Base-by-base conservation (phyloP, 1,140 invertebrate species). In the Acromyrmex heyeri region DNA sequence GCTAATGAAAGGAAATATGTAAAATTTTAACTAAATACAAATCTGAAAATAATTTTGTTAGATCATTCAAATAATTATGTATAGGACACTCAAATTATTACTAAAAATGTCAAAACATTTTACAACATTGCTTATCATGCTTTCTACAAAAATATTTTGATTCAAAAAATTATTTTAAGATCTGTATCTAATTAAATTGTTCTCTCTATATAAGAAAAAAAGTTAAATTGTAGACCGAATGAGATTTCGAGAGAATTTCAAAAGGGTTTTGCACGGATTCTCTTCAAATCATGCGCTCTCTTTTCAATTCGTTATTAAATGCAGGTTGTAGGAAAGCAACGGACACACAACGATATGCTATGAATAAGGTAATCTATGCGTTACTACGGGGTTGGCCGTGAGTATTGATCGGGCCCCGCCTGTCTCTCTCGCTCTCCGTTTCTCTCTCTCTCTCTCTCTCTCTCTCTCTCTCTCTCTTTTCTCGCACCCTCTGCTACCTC, bases 381-480 rank as follows among this genome's bases (percentile, higher is more conserved):
- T 93, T 93, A 93, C 92, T 90, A 89, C 83, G 88, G 90, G 90
- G 91, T 90, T 91, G 91, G 87, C 85, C 85, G 90, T 90, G 89
- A 86, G 88, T 94, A 94, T 93, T 94, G 93, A 94, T 94, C 93
- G 88, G 72, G 86, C 87, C 85, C 85, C 87, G 87, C 89, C 85
- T 88, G 65, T 88, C 87, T 83, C 85, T 87, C 86, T 72, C 62
- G 3, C 24, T 76, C 86, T 85, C 73, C 59, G 55, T 79, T 67
- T 83, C 73, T 57, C 72, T 18, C 34, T 34, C 55, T 64, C 24
- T 62, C 27, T 69, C 0, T n/a, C 8, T 38, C 30, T 67, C 78
- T 65, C 67, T 34, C 67, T 57, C 61, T 72, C 53, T 78, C 72
- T 75, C 10, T 61, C 86, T 85, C 34, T 77, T 8, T 30, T 53